Base-by-base conservation (phyloP, 2,113 vertebrate species). In the Lontra canadensis region DNA sequence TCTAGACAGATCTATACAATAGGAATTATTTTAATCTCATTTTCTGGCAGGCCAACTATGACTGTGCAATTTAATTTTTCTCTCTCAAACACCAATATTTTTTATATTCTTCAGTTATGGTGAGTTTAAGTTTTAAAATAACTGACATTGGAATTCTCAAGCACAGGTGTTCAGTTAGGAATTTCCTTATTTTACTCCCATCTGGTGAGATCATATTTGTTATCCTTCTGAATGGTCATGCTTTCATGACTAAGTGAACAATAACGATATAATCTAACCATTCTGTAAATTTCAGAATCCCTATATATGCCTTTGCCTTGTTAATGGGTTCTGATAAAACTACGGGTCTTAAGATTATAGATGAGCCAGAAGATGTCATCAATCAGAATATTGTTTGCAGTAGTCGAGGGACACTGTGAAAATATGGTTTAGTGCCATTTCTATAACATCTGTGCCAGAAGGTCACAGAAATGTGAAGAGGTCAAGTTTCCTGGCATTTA, bases 21-120 rank as follows among this genome's bases (percentile, higher is more conserved):
- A 80, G 25, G 3, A 92, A 82, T 65, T 78, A n/a, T 93, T 97
- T 95, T 86, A 93, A 86, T 84, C 25, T 93, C 13, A 82, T 74
- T 97, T 87, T 91, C 67, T 79, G 71, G 85, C 26, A 91, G 14
- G 4, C 9, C 31, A n/a, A 31, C 20, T 61, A 71, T 10, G 78
- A 12, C 3, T 44, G 4, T 47, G 21, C 34, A 91, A 82, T 83
- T 67, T 74, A 71, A 69, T 79, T 83, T 94, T 94, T 73, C 25
- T 81, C 25, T 67, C 21, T 74, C 36, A 85, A 55, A 59, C n/a
- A 14, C 10, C 63, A 44, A n/a, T 61, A n/a, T 44, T n/a, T 81
- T 81, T 82, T 57, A 73, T 42, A 23, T 73, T 84, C 21, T 65
- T 76, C 12, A 44, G 25, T 21, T 73, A n/a, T 63, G 42, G 44